Evolutionary conservation across 1,140 invertebrate species (phyloP), one percentile per base, ranked within the genome.

Genomic region (Drosophila rhopaloa): DNA sequence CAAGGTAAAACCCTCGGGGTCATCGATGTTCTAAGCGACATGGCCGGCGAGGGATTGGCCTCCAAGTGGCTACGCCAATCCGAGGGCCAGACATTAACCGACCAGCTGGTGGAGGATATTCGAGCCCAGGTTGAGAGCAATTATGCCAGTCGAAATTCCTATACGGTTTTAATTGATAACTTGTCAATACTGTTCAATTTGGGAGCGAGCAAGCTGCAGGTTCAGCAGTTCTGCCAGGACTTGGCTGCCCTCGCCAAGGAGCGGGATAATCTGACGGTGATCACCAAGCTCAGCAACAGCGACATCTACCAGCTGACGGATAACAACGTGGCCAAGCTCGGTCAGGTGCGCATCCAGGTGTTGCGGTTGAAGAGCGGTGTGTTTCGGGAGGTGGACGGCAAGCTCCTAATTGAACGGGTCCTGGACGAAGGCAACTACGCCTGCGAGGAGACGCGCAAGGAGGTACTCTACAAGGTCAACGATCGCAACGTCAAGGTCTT

Each of bases 401-500:
- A 95, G 81, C 92, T 96, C 71, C 93, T 92, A 51, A 93, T 96
- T 62, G 92, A 92, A 88, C 89, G 93, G 54, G 92, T 90, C 35
- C 91, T 88, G 10, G 76, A 84, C 7, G 93, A 91, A 76, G 79
- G 78, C 74, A 93, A 55, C 77, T 93, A 71, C 65, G 90, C 78
- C 50, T 86, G 74, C 48, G 90, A 91, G 70, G 55, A 91, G 72
- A 63, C 73, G 37, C 71, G 85, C 75, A 90, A 93, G 71, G 90
- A 93, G 91, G 63, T 95, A 86, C 93, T 96, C 16, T 96, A 95
- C 74, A 96, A 95, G 93, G 93, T 96, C 56, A 94, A 94, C 80
- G 95, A 96, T 92, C 94, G 94, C 85, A 95, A 95, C 83, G 94
- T 96, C 8, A 95, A 95, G 86, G 93, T 96, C 46, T 95, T 95